phyloP scores from a whole-genome alignment of 2,888 invertebrate species.

The Tipula unca region DNA sequence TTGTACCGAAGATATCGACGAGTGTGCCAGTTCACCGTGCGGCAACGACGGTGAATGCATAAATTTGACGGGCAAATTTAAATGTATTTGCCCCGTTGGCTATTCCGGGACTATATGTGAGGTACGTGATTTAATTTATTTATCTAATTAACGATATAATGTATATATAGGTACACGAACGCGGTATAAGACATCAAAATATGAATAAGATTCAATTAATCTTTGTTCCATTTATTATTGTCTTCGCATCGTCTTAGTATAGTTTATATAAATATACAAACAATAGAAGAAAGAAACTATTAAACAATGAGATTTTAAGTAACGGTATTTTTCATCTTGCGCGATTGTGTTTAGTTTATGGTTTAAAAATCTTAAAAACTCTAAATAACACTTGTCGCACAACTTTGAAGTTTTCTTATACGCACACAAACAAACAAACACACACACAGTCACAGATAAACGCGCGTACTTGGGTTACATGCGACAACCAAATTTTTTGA shows the following conservation, averaged over 20 bases:
- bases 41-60: conserved; percentile 86
- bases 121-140: conserved; percentile 43
- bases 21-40: conserved; percentile 80
- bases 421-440: no score
- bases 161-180: not conserved
- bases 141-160: not conserved
- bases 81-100: conserved; percentile 84
- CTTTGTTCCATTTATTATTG: not conserved
- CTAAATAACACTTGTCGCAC: not conserved
- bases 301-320: not conserved
- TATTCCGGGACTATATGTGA: conserved; percentile 82
- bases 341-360: not conserved
- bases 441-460: not conserved
- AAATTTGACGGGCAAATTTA: conserved; percentile 74
- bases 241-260: not conserved
- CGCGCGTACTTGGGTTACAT: not conserved
- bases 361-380: not conserved
- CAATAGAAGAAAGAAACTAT: not conserved
- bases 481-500: not conserved
- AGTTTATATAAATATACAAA: not conserved
- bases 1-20: conserved; percentile 80
- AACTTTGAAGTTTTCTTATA: not conserved
- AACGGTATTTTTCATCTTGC: not conserved
- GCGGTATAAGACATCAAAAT: not conserved
- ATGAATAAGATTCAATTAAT: not conserved